Conservation (phyloP, 2,888 invertebrate species). For the Nomada flava region DNA sequence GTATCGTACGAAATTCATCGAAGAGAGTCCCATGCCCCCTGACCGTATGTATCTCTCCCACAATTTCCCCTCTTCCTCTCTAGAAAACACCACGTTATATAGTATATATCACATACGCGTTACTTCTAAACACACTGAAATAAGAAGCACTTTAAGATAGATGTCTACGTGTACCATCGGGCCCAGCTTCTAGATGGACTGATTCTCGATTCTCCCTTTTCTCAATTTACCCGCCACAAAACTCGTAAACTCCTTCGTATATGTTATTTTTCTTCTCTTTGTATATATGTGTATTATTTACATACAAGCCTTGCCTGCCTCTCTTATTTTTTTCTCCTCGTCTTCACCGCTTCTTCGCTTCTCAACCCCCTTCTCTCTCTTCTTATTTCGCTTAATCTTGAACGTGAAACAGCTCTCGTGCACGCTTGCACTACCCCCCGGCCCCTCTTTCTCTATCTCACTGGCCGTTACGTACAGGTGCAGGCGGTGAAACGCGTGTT, state of each 20-base stretch:
- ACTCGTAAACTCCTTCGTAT: slow-evolving; percentile 78
- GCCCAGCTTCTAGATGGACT: slow-evolving; percentile 79
- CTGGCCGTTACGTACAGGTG: slow-evolving; percentile 78
- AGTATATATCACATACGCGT: slow-evolving; percentile 84
- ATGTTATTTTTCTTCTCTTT: slow-evolving; percentile 69
- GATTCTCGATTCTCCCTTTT: slow-evolving; percentile 68
- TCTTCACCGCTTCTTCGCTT: slow-evolving; percentile 49
- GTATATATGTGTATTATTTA: slow-evolving; percentile 79
- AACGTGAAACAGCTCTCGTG: slow-evolving; percentile 42
- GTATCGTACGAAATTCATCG: slow-evolving; percentile 49
- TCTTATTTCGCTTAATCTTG: neutral
- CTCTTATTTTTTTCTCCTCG: slow-evolving; percentile 39
- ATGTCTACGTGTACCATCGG: slow-evolving; percentile 83
- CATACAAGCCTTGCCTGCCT: slow-evolving; percentile 74
- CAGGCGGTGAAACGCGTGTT: slow-evolving; percentile 76
- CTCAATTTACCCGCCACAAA: slow-evolving; percentile 67
- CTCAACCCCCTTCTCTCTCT: slow-evolving; percentile 53
- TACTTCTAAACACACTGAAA: slow-evolving; percentile 84
- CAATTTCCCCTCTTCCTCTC: slow-evolving; percentile 42
- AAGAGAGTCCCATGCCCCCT: slow-evolving; percentile 44
- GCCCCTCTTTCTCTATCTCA: slow-evolving; percentile 42
- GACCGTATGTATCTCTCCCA: slow-evolving; percentile 11
- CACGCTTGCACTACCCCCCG: slow-evolving; percentile 44
- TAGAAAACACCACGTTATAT: slow-evolving; percentile 82
- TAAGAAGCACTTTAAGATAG: slow-evolving; percentile 85